These are phyloP conservation scores for Mesoclemmys tuberculata DNA, from an alignment of 2,113 vertebrate species.

Conservation along the genomic window DNA sequence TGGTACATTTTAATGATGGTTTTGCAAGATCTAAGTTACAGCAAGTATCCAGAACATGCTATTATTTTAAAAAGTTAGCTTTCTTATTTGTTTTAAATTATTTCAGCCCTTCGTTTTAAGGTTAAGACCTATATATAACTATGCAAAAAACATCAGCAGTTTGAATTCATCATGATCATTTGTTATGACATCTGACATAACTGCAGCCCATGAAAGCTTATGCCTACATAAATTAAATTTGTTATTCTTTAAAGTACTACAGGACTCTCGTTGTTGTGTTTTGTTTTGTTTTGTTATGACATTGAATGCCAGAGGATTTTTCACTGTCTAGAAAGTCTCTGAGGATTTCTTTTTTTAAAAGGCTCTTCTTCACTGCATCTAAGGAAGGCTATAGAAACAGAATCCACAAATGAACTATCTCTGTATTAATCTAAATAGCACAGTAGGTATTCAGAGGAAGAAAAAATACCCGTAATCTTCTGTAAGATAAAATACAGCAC, in stretches of 20 bases:
- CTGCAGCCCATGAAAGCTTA: too few relatives aligned
- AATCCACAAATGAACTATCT: not conserved
- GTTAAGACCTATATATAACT: not conserved
- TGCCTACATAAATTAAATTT: too few relatives aligned
- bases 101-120: not conserved
- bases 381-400: not conserved
- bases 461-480: not conserved
- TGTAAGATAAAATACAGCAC: not conserved
- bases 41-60: not conserved
- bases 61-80: not conserved
- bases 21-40: not conserved
- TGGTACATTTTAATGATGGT: not conserved
- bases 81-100: not conserved
- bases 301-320: not conserved
- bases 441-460: not conserved
- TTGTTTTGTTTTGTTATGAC: not conserved
- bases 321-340: not conserved
- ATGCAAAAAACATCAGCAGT: not conserved
- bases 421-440: not conserved
- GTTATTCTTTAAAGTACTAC: too few relatives aligned
- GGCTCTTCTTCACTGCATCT: not conserved
- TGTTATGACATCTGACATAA: not conserved
- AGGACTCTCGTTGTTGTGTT: too few relatives aligned
- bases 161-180: not conserved
- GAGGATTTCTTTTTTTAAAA: not conserved